Conservation (phyloP, 1,140 invertebrate species). For the Nasonia giraulti region DNA sequence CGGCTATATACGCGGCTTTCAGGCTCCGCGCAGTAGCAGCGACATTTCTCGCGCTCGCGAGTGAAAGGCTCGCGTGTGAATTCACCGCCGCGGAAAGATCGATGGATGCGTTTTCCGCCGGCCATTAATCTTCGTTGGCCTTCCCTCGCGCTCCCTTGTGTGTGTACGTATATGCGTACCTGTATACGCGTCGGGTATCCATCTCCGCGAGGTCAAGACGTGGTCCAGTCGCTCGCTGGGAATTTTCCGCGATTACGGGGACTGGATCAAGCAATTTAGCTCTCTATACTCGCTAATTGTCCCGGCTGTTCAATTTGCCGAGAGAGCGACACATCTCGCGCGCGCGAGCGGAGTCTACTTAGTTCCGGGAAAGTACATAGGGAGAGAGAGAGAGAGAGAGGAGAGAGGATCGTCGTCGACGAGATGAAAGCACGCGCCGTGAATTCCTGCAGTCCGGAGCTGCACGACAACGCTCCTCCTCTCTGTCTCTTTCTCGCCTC, state of each 20-base stretch:
- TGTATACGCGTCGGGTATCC: slow-evolving; percentile 1
- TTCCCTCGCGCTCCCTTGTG: no score
- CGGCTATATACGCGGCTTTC: neutral
- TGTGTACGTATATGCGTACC: neutral
- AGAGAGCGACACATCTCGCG: neutral
- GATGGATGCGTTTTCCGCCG: slow-evolving; percentile 18
- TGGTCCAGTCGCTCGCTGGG: no score
- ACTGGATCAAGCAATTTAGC: no score
- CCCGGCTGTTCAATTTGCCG: neutral
- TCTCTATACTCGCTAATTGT: neutral
- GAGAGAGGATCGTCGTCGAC: neutral
- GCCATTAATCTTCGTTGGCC: slow-evolving; percentile 43
- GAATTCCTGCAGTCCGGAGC: slow-evolving; percentile 22
- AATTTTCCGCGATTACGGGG: no score
- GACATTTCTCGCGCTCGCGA: slow-evolving; percentile 11
- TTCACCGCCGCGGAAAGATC: slow-evolving; percentile 32
- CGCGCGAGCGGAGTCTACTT: no score
- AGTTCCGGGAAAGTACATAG: no score
- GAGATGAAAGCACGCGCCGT: slow-evolving; percentile 25
- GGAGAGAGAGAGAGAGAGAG: no score
- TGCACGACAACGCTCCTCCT: neutral
- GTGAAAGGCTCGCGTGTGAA: no score
- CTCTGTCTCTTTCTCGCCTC: neutral
- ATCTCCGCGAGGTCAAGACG: neutral
- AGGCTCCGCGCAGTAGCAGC: neutral